Base-by-base conservation (phyloP, 2,113 vertebrate genomes). In the Sterrhoptilus dennistouni region DNA sequence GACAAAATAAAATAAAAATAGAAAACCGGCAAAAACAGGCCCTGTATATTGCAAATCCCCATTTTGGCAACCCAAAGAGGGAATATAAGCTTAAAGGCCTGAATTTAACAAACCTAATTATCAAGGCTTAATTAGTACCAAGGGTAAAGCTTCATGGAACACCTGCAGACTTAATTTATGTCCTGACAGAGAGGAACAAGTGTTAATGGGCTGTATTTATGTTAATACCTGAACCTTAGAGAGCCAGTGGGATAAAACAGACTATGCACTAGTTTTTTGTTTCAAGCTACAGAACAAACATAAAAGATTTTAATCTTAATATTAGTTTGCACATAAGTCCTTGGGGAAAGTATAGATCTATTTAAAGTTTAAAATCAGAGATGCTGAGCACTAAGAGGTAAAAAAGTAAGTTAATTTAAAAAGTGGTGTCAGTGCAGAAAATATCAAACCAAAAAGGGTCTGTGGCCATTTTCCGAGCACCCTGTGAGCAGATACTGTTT, bases 21-120 rank as follows among this genome's bases (percentile, higher is more conserved):
- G 64, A 59, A 93, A 87, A 87, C 54, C 77, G 86, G 82, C 85
- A 96, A 81, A 97, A 97, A 95, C 44, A 94, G 91, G 75, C 66
- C 70, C 93, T 94, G 89, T 80, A 88, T 80, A 91, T 74, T 92
- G 94, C 89, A 96, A 94, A 97, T 96, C 95, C 97, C 96, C 21
- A 88, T 97, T 98, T 98, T 97, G 97, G 97, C 95, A 97, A 96
- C 96, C 98, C 98, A 94, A 98, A 97, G 98, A 98, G 98, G 98
- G 98, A 98, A 98, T 98, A 98, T 97, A 98, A 98, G 98, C 98
- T 99, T 99, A 99, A 99, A 99, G 98, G 98, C 98, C 98, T 98
- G 98, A 99, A 99, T 99, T 99, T 99, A 99, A 99, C 99, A 99
- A 99, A 99, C 99, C 99, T 99, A 99, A 99, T 99, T 99, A 99